A percentile compares a stretch with the other conserved stretches of the same genome.
phyloP scores from a whole-genome alignment of 2,797 vertebrate species.

The Onychomys leucogaster region DNA sequence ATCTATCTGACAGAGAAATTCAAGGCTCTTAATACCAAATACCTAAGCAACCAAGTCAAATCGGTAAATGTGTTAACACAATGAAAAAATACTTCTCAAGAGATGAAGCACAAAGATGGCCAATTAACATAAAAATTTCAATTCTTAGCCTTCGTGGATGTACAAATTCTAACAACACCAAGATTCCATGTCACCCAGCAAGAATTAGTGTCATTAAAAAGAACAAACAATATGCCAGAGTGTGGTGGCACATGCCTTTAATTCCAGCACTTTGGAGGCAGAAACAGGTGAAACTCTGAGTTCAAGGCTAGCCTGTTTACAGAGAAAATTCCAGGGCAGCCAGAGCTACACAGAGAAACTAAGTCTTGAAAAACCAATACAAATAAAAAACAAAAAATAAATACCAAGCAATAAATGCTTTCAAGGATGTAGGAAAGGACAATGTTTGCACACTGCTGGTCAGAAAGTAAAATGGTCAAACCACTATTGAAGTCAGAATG shows the following conservation, averaged over 20 bases:
- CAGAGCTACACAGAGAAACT: no score
- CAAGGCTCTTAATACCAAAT: background rate
- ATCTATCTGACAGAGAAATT: no score
- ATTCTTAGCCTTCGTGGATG: background rate
- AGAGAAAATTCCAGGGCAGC: no score
- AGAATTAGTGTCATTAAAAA: background rate
- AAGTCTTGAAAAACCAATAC: background rate
- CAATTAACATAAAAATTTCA: background rate
- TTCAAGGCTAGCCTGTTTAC: no score
- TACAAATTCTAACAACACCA: background rate
- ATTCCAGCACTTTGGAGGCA: no score
- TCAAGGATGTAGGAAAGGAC: background rate
- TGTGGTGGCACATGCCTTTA: no score
- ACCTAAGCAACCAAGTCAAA: no score
- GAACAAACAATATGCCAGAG: background rate
- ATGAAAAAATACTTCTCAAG: background rate
- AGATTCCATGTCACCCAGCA: background rate
- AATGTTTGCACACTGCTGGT: background rate
- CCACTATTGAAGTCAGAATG: background rate
- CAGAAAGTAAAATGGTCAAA: background rate
- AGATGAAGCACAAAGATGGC: background rate
- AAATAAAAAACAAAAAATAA: background rate
- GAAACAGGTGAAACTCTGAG: no score
- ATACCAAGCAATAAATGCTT: background rate
- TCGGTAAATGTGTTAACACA: no score